Evolutionary conservation across 2,113 vertebrate species (phyloP).

Genomic region (Brachirus orientalis): DNA sequence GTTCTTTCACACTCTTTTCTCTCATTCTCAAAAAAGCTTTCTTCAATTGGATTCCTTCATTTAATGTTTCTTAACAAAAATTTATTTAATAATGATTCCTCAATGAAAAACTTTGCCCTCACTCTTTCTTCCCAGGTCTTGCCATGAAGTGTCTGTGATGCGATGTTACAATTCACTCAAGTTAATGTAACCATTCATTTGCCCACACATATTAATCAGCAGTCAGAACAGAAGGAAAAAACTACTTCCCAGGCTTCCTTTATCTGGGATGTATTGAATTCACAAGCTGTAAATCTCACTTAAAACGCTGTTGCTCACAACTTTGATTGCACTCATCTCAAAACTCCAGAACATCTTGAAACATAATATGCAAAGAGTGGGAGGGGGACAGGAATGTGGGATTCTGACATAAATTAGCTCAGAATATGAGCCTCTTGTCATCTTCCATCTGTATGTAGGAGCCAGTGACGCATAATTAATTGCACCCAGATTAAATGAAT

Average conservation of each 20-base stretch:
- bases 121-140: background rate
- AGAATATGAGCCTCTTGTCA: constrained; percentile 66
- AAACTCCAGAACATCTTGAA: constrained; percentile 36
- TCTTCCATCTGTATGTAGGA: constrained; percentile 58
- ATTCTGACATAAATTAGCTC: constrained; percentile 71
- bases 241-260: constrained; percentile 3
- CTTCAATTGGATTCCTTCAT: background rate
- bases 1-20: background rate
- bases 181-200: constrained; percentile 14
- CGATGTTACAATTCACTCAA: background rate
- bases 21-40: background rate
- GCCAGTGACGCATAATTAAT: constrained; percentile 71
- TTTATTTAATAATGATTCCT: background rate
- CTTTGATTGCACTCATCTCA: constrained; percentile 38
- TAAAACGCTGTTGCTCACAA: constrained; percentile 18
- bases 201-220: background rate
- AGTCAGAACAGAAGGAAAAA: constrained; percentile 21
- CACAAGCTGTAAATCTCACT: constrained; percentile 53
- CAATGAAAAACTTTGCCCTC: background rate
- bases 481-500: constrained; percentile 65
- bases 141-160: background rate
- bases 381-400: constrained; percentile 63
- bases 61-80: background rate
- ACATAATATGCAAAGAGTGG: constrained; percentile 33
- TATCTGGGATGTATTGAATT: constrained; percentile 22